A percentile compares a stretch with the other conserved stretches of the same genome.
These are phyloP conservation scores for Mesocentrotus franciscanus DNA, from an alignment of 53 echinoderm and acorn worm genomes.

Conservation along the genomic window DNA sequence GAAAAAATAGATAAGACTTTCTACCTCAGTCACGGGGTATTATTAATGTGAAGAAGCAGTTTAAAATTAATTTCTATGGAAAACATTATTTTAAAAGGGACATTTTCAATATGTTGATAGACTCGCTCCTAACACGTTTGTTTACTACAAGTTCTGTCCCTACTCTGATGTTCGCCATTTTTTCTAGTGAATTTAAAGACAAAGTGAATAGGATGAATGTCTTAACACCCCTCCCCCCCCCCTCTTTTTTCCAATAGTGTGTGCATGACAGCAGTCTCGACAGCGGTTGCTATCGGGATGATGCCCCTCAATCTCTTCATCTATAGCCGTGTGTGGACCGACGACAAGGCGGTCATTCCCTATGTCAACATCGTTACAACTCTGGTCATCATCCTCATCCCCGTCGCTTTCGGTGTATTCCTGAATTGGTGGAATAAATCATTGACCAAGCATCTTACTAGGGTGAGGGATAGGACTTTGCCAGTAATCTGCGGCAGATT, in stretches of 20 bases:
- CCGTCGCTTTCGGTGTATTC: conserved; percentile 82
- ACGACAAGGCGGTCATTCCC: conserved; percentile 78
- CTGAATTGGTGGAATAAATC: conserved; percentile 74
- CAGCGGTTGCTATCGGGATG: conserved; percentile 80
- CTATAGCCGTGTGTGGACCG: conserved; percentile 88
- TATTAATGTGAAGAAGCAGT: no score
- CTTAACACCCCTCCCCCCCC: not conserved
- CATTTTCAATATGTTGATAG: no score
- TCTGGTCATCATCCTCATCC: conserved; percentile 78
- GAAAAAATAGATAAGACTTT: no score
- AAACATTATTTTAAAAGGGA: no score
- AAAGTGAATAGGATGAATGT: no score
- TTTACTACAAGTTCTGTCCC: no score
- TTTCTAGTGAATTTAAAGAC: no score
- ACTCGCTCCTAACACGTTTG: no score
- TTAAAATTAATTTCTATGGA: no score
- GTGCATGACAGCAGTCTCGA: conserved; percentile 71
- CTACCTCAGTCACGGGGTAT: no score
- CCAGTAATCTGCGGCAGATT: not conserved
- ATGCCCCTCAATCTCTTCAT: conserved; percentile 95
- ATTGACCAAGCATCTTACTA: conserved; percentile 59
- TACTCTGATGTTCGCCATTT: no score
- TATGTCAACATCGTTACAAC: conserved; percentile 82
- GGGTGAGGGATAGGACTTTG: conserved; percentile 41
- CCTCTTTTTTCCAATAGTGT: conserved; percentile 6